Conservation (phyloP, 2,797 vertebrate genomes). For the Aselliscus stoliczkanus region DNA sequence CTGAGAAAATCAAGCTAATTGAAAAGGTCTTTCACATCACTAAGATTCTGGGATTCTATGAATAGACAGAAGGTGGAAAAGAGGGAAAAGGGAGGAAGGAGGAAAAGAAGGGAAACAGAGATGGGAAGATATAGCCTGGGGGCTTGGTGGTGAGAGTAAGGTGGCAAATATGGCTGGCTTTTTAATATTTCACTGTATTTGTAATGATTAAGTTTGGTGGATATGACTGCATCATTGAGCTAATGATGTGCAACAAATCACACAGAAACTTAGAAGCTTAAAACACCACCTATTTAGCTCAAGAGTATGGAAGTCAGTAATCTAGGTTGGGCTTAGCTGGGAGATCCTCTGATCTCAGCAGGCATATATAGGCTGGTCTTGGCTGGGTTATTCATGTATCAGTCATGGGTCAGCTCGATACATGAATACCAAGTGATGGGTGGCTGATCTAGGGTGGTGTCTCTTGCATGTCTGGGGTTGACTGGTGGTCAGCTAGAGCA, state of each 20-base stretch:
- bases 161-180: not conserved
- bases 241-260: not conserved
- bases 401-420: not conserved
- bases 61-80: not conserved
- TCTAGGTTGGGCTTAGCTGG: not conserved
- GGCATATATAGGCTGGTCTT: not conserved
- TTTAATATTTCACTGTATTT: not conserved
- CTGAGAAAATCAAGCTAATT: not conserved
- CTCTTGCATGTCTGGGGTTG: not conserved
- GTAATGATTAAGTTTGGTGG: no score
- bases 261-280: not conserved
- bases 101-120: not conserved
- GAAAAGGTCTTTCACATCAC: not conserved
- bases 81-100: not conserved
- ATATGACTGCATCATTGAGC: not conserved
- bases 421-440: no score
- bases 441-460: not conserved
- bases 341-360: not conserved
- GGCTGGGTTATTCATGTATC: not conserved
- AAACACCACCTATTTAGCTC: not conserved
- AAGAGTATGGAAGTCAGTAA: not conserved
- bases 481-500: not conserved
- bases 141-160: not conserved
- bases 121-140: not conserved
- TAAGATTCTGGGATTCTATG: not conserved